Conservation (phyloP, 2,797 vertebrate genomes). For the Lacerta agilis region DNA sequence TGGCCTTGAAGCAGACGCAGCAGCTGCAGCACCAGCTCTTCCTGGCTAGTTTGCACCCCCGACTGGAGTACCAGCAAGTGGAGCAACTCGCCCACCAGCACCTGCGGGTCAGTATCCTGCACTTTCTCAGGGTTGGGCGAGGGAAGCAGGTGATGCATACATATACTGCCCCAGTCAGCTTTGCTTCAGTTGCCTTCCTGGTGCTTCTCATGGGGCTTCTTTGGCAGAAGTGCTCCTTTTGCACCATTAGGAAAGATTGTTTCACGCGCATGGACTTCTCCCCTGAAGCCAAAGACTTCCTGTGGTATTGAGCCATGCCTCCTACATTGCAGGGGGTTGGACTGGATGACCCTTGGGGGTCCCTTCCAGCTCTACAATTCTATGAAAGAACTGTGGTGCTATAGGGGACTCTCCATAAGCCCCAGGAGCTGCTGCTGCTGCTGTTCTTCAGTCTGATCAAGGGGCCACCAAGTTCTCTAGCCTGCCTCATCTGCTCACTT, state of each 20-base stretch:
- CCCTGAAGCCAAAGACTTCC: background rate
- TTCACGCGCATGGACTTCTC: too few species aligned
- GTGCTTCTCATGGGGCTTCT: too few species aligned
- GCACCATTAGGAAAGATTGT: background rate
- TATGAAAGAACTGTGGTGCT: background rate
- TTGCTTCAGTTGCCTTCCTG: background rate
- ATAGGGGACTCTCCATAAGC: too few species aligned
- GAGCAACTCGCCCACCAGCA: slow-evolving; percentile 73
- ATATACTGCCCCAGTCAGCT: background rate
- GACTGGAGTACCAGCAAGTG: slow-evolving; percentile 63
- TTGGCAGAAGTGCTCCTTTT: background rate
- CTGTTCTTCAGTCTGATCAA: background rate
- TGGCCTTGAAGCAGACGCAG: slow-evolving; percentile 85
- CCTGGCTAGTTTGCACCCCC: slow-evolving; percentile 80
- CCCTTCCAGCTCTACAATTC: too few species aligned
- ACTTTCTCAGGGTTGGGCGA: background rate
- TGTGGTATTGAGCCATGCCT: background rate
- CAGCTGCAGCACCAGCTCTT: slow-evolving; percentile 88
- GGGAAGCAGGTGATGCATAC: background rate
- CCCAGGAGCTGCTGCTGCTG: background rate
- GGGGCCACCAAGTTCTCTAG: background rate
- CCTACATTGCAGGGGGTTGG: background rate
- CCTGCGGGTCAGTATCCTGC: slow-evolving; percentile 51
- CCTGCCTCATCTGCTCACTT: background rate
- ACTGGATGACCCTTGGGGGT: too few species aligned